A percentile compares a stretch with the other conserved stretches of the same genome.
phyloP scores from a whole-genome alignment of 2,888 invertebrate genomes.

The Heliconius charithonia region DNA sequence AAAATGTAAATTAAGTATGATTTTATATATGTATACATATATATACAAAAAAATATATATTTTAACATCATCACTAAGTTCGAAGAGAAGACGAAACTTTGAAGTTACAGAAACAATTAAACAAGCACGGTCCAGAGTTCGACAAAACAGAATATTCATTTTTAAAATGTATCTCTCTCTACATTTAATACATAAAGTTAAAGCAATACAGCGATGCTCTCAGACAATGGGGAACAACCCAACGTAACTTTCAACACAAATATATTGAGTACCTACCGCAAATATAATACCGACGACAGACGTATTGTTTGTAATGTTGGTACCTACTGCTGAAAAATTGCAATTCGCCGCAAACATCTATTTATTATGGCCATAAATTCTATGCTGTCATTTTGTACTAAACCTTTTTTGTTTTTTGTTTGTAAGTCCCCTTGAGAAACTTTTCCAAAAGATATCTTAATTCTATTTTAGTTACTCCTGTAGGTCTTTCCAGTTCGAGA shows the following conservation, averaged over 20 bases:
- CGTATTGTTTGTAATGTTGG: conserved; percentile 70
- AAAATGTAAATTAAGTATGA: not conserved
- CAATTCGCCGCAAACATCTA: conserved; percentile 50
- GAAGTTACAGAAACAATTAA: conserved; percentile 8
- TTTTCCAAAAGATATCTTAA: conserved; percentile 10
- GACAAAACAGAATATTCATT: conserved; percentile 31
- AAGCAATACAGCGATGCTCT: conserved; percentile 68
- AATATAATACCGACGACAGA: conserved; percentile 64
- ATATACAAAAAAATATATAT: no score
- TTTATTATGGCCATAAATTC: conserved; percentile 24
- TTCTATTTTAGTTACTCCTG: not conserved
- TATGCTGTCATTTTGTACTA: conserved; percentile 22
- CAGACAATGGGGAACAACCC: conserved; percentile 76
- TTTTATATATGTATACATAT: no score
- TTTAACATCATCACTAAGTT: not conserved
- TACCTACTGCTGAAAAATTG: conserved; percentile 68
- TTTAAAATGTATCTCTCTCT: conserved; percentile 27
- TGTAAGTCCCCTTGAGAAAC: conserved; percentile 16
- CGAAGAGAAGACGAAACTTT: not conserved
- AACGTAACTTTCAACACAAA: conserved; percentile 67
- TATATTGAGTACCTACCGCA: conserved; percentile 71
- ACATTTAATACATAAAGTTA: conserved; percentile 33
- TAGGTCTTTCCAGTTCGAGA: not conserved
- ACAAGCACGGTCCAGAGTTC: conserved; percentile 2
- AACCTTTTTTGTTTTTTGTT: not conserved